These are phyloP conservation scores for Ctenodactylus gundi DNA, from an alignment of 2,113 vertebrate species.

Conservation along the genomic window DNA sequence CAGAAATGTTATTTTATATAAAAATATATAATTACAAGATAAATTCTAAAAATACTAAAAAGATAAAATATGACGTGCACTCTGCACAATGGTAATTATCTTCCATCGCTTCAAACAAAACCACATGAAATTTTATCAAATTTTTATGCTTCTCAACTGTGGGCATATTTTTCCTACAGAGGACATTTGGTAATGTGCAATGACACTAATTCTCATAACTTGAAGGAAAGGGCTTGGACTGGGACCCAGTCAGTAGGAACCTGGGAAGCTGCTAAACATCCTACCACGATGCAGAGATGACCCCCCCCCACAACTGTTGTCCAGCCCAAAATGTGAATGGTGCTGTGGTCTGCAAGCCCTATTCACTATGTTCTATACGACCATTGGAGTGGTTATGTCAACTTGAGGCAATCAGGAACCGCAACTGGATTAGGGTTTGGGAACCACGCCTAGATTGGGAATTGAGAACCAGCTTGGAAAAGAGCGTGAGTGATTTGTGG, in stretches of 20 bases:
- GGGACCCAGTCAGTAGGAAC: not conserved
- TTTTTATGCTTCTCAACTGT: not conserved
- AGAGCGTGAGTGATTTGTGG: too few species aligned
- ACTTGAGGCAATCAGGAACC: too few species aligned
- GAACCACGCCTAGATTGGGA: too few species aligned
- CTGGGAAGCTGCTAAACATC: not conserved
- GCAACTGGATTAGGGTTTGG: too few species aligned
- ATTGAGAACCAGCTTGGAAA: too few species aligned
- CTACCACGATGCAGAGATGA: not conserved
- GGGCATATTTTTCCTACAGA: not conserved
- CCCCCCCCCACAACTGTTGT: not conserved
- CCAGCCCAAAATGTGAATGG: not conserved
- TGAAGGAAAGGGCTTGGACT: not conserved
- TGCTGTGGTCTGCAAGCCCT: fast-evolving
- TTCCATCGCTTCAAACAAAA: not conserved
- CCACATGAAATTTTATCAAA: not conserved
- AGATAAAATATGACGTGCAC: not conserved
- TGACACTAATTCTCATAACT: not conserved
- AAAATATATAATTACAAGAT: not conserved
- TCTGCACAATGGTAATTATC: not conserved
- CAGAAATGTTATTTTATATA: not conserved
- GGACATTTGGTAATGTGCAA: not conserved
- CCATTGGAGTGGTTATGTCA: too few species aligned
- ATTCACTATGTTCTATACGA: too few species aligned
- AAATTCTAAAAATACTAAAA: not conserved